Conservation (phyloP, 1,140 invertebrate species). For the Catajapyx aquilonaris region DNA sequence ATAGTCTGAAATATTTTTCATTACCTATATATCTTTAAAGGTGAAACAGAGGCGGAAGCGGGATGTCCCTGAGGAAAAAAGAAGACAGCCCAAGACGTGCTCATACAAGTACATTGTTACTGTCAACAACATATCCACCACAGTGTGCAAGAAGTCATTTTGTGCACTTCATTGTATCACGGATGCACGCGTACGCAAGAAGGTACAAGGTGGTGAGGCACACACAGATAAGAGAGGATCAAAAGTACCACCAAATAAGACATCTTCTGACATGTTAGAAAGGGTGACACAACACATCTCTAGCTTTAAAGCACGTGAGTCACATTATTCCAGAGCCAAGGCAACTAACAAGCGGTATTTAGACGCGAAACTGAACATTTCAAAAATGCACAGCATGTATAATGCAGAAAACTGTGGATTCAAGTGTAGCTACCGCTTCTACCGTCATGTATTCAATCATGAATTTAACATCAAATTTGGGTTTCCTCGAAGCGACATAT, state of each 20-base stretch:
- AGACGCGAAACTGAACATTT: not conserved
- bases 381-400: not conserved
- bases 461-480: conserved; percentile 7
- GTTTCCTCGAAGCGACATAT: conserved; percentile 5
- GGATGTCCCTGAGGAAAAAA: not conserved
- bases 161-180: not conserved
- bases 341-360: not conserved
- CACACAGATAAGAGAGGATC: not conserved
- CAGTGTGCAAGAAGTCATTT: not conserved
- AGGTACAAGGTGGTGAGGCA: not conserved
- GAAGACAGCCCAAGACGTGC: not conserved
- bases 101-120: not conserved
- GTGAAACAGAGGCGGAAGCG: not conserved
- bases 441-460: conserved; percentile 4
- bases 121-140: not conserved
- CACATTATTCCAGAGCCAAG: not conserved
- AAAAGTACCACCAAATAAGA: not conserved
- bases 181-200: not conserved
- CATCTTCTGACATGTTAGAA: not conserved
- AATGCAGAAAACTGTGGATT: not conserved
- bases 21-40: not conserved
- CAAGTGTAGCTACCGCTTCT: not conserved
- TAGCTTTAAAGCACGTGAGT: not conserved
- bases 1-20: not conserved
- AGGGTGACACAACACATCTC: not conserved